Evolutionary conservation across 2,797 vertebrate species (phyloP).

Genomic region (Gallirallus australis): DNA sequence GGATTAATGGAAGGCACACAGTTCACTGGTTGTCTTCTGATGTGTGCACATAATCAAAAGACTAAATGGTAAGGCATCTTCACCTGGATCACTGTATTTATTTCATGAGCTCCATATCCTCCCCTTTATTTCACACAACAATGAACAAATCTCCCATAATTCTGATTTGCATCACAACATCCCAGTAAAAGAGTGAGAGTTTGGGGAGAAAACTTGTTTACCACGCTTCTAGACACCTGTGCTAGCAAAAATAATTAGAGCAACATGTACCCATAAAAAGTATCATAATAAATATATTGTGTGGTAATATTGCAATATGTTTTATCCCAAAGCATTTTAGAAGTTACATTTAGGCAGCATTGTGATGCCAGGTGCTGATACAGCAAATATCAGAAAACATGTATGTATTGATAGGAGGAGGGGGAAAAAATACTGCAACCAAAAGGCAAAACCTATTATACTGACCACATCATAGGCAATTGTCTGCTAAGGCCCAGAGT

Average conservation of each 20-base stretch:
- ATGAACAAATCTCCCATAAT: neutral
- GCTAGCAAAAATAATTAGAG: neutral
- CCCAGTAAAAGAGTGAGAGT: neutral
- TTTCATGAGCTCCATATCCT: neutral
- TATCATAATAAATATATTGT: neutral
- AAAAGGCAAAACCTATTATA: neutral
- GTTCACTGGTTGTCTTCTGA: neutral
- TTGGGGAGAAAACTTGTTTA: neutral
- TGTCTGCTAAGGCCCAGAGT: neutral
- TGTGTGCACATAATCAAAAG: neutral
- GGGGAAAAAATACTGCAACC: neutral
- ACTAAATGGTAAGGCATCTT: neutral
- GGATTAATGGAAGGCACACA: neutral
- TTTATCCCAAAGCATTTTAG: neutral
- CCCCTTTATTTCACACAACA: neutral
- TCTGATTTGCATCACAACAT: neutral
- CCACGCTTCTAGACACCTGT: neutral
- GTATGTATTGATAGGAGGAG: neutral
- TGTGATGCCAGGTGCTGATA: neutral
- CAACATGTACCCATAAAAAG: neutral
- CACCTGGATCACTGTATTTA: neutral
- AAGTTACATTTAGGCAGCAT: neutral
- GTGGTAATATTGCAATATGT: neutral
- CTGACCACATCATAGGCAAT: neutral
- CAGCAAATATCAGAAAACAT: neutral